phyloP scores from a whole-genome alignment of 2,113 vertebrate genomes.

The Prionailurus bengalensis region DNA sequence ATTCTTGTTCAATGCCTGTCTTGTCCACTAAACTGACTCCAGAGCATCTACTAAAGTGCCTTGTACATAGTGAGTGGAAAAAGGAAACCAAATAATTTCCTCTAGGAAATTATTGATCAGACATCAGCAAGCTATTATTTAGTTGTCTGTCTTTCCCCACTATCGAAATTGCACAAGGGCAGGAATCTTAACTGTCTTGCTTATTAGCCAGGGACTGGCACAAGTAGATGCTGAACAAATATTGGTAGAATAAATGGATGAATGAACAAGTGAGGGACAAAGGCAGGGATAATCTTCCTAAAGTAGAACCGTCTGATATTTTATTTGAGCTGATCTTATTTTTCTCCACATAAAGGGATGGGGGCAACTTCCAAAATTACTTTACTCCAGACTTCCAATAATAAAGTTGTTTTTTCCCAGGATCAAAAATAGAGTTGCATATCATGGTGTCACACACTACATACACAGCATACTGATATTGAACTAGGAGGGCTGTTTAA shows the following conservation, averaged over 20 bases:
- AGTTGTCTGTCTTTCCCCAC: background rate
- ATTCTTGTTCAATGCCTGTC: background rate
- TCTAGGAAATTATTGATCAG: background rate
- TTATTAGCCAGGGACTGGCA: background rate
- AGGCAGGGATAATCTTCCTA: background rate
- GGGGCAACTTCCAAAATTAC: background rate
- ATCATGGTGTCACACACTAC: background rate
- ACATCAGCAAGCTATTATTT: background rate
- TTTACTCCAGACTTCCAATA: background rate
- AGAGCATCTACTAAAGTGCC: background rate
- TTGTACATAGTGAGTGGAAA: background rate
- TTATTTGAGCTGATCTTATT: background rate
- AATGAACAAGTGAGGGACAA: background rate
- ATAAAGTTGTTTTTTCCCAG: background rate
- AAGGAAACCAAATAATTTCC: background rate
- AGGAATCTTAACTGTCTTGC: background rate
- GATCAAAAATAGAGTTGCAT: background rate
- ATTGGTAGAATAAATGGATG: background rate
- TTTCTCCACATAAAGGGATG: background rate
- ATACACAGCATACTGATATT: background rate
- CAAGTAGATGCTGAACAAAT: slow-evolving; percentile 5
- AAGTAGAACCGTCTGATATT: background rate
- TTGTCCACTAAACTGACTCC: background rate
- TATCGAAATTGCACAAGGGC: background rate
- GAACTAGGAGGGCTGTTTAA: background rate